Percentiles rank a stretch among this genome's conserved stretches.
These are phyloP conservation scores for Jordanella pulchra DNA, from an alignment of 2,797 vertebrate genomes.

Conservation along the genomic window DNA sequence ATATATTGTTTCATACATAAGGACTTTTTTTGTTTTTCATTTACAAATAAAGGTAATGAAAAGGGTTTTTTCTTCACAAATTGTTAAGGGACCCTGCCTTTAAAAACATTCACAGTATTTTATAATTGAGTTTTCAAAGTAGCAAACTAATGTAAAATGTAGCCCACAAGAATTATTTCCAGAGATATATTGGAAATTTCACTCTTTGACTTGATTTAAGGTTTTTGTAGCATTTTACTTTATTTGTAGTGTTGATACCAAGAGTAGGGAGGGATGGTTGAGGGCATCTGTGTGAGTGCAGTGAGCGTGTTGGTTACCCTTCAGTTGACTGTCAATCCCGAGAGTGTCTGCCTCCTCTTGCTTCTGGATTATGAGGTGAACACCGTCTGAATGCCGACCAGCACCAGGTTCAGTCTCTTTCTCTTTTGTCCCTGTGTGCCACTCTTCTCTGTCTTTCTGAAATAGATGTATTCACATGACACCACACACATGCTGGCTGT, in stretches of 20 bases:
- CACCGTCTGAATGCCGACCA: constrained; percentile 63
- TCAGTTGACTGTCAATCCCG: constrained; percentile 59
- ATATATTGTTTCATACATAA: background rate
- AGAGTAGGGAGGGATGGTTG: constrained; percentile 1
- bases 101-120: background rate
- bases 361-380: constrained; percentile 66
- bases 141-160: too few species aligned
- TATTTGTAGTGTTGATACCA: background rate
- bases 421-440: constrained; percentile 37
- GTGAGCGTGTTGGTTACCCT: constrained; percentile 47
- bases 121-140: background rate
- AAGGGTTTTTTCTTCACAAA: background rate
- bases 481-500: constrained; percentile 53
- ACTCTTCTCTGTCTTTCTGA: constrained; percentile 41
- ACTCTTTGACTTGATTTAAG: too few species aligned
- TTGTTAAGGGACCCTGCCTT: background rate
- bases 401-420: constrained; percentile 24
- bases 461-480: constrained; percentile 56
- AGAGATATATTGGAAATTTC: background rate
- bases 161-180: background rate
- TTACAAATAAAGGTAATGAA: background rate
- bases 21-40: background rate
- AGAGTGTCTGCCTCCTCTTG: constrained; percentile 44
- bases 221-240: background rate
- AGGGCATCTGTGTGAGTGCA: constrained; percentile 19